Evolutionary conservation across 2,797 vertebrate species (phyloP).

Genomic region (Bucorvus abyssinicus): DNA sequence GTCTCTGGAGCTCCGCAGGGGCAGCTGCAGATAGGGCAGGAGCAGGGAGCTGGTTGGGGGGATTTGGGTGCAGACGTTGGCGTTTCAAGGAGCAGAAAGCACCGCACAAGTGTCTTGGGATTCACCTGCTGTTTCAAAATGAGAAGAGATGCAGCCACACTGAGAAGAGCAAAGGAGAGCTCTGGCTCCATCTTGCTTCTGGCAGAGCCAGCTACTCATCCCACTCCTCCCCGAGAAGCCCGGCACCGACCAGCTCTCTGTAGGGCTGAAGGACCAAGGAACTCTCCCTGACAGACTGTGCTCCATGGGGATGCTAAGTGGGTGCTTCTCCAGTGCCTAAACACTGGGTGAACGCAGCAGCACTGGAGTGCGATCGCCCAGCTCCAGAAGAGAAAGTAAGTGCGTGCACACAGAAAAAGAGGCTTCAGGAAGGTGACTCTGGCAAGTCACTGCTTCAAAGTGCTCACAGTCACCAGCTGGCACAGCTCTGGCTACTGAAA

Average conservation of each 20-base stretch:
- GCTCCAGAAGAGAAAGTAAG: not conserved
- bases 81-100: not conserved
- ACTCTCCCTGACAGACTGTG: not conserved
- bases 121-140: accelerated
- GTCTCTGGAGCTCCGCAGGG: accelerated
- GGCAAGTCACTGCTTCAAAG: not conserved
- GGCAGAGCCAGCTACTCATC: not conserved
- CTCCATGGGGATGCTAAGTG: not conserved
- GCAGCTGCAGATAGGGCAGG: not conserved
- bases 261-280: not conserved
- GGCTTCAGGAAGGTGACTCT: not conserved
- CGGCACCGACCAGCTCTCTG: not conserved
- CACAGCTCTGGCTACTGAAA: not conserved
- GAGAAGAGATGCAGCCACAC: not conserved
- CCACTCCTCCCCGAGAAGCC: not conserved
- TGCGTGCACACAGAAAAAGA: not conserved
- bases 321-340: not conserved
- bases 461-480: not conserved
- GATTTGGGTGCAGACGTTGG: not conserved
- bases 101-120: accelerated
- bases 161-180: not conserved
- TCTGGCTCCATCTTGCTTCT: not conserved
- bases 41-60: accelerated
- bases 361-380: accelerated
- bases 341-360: not conserved